Conservation (phyloP, 2,888 invertebrate genomes). For the Drosophila subquinaria region DNA sequence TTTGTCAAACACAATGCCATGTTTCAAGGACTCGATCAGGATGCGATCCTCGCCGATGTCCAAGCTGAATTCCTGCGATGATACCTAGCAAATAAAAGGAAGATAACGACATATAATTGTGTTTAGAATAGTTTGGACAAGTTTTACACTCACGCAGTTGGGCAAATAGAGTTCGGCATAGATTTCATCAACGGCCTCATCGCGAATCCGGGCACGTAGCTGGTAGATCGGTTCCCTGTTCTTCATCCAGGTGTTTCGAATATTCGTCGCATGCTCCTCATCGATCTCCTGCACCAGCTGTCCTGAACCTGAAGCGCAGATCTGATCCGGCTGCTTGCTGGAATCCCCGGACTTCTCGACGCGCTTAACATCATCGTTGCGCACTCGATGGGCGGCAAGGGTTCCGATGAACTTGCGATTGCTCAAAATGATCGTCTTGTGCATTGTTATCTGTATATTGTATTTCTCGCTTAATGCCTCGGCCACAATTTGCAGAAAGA, state of each 20-base stretch:
- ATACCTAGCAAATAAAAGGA: slow-evolving; percentile 85
- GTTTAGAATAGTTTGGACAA: neutral
- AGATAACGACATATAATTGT: neutral
- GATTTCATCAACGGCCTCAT: slow-evolving; percentile 78
- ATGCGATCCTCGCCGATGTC: slow-evolving; percentile 92
- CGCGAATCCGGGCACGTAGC: slow-evolving; percentile 87
- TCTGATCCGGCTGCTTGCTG: neutral
- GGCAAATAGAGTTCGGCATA: slow-evolving; percentile 85
- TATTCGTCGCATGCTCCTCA: slow-evolving; percentile 60
- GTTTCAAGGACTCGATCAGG: slow-evolving; percentile 88
- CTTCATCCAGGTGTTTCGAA: slow-evolving; percentile 63
- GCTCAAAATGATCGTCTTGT: slow-evolving; percentile 89
- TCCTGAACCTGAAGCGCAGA: slow-evolving; percentile 6
- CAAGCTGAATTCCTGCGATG: slow-evolving; percentile 88
- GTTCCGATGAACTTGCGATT: slow-evolving; percentile 91
- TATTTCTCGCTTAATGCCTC: slow-evolving; percentile 93
- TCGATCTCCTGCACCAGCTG: slow-evolving; percentile 88
- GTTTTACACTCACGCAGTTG: slow-evolving; percentile 80
- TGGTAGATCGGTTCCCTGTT: slow-evolving; percentile 87
- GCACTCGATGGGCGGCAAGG: slow-evolving; percentile 91
- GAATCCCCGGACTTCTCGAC: slow-evolving; percentile 9
- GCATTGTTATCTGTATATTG: slow-evolving; percentile 89
- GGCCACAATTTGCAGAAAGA: slow-evolving; percentile 92
- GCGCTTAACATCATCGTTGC: slow-evolving; percentile 89
- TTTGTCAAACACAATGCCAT: slow-evolving; percentile 89